A percentile compares a stretch with the other conserved stretches of the same genome.
Conservation (phyloP, 2,888 invertebrate species). For the Heliconius charithonia region DNA sequence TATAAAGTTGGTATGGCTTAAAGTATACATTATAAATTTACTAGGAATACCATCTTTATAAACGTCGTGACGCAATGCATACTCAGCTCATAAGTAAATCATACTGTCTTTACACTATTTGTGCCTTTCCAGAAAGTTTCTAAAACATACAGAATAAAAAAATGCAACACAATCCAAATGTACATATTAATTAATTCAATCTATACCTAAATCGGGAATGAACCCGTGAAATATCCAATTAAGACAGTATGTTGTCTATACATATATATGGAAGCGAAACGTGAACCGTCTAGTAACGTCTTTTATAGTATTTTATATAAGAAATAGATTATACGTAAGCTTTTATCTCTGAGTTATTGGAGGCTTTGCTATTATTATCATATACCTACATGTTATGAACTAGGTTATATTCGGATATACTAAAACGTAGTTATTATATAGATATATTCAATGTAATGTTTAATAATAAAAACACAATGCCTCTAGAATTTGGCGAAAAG, state of each 20-base stretch:
- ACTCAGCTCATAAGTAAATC: too few relatives aligned
- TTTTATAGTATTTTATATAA: constrained; percentile 20
- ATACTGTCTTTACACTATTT: too few relatives aligned
- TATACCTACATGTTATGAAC: not conserved
- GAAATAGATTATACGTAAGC: constrained; percentile 16
- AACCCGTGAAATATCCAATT: constrained; percentile 3
- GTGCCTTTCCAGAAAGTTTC: too few relatives aligned
- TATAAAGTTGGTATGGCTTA: not conserved
- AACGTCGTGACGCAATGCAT: too few relatives aligned
- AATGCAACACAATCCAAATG: not conserved
- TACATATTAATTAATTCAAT: not conserved
- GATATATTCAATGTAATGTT: too few relatives aligned
- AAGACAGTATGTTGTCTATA: too few relatives aligned
- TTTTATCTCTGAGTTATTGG: not conserved
- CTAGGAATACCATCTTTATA: too few relatives aligned
- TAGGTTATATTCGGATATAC: too few relatives aligned
- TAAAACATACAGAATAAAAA: not conserved
- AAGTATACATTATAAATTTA: too few relatives aligned
- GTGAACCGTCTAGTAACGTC: not conserved
- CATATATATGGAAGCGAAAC: constrained; percentile 5
- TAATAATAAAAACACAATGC: too few relatives aligned
- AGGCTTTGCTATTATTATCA: not conserved
- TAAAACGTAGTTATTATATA: too few relatives aligned
- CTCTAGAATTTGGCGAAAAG: too few relatives aligned
- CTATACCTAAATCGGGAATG: not conserved